Base-by-base conservation (phyloP, 2,888 invertebrate genomes). In the Blastobasis lacticolella region DNA sequence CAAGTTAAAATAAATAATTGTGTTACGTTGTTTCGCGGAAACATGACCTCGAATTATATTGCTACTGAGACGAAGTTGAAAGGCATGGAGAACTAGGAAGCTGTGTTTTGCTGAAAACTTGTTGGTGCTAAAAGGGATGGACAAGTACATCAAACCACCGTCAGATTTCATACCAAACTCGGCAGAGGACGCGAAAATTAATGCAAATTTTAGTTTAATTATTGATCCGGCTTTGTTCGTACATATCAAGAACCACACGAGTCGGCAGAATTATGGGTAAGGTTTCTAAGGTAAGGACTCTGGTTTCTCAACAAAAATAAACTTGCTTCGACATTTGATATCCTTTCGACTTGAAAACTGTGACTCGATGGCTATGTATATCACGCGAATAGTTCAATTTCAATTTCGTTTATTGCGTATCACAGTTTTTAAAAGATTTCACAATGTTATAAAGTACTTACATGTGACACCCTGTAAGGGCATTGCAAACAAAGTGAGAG, bases 21-120 rank as follows among this genome's bases (percentile, higher is more conserved):
- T 1, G 6, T 6, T 8, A 44, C 1, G 44, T 44, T 10, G 46
- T 46, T 36, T 46, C 1, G 37, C 37, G 37, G 37, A 37, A 46
- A 46, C 9, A 46, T 46, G 46, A 46, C 46, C 8, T 9, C 46
- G 37, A 46, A 46, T 46, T 55, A 56, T 56, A 8, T 58, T 46
- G 57, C 49, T 44, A 58, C 37, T 49, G 54, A 58, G 37, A 54
- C 54, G 23, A 55, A 55, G 45, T 40, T 55, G 6, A 48, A 56
- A 48, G 55, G 48, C 45, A 8, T 55, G 23, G 55, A 56, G 37
- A 56, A 56, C 45, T 58, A 55, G 45, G 41, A 49, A 58, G 38
- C 52, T 52, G 55, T 41, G 45, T 42, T 56, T 56, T 43, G 57
- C 57, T 43, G 52, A 48, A 37, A 48, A 55, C 8, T 44, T 44